Percentiles rank a stretch among this genome's conserved stretches.
Evolutionary conservation across 2,888 invertebrate species (phyloP).

Genomic region (Melinaea marsaeus): DNA sequence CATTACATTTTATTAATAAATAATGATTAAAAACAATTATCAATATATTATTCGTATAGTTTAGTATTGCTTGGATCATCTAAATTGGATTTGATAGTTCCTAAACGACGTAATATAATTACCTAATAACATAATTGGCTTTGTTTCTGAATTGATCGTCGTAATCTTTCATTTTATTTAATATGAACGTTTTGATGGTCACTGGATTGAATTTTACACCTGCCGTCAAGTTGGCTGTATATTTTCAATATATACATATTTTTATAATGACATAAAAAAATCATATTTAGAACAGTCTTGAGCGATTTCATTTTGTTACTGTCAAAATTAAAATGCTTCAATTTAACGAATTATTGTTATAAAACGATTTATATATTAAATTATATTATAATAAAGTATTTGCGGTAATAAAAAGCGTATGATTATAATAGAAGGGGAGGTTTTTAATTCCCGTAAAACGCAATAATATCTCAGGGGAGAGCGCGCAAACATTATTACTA

Average conservation of each 20-base stretch:
- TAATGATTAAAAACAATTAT: background rate
- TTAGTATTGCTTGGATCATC: conserved; percentile 23
- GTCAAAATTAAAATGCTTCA: too few relatives aligned
- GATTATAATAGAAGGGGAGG: conserved; percentile 33
- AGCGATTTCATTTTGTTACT: too few relatives aligned
- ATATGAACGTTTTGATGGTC: background rate
- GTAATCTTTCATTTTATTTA: background rate
- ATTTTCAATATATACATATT: too few relatives aligned
- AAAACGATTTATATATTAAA: too few relatives aligned
- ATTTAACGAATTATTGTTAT: too few relatives aligned
- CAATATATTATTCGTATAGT: background rate
- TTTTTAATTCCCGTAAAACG: conserved; percentile 72
- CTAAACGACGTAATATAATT: conserved; percentile 27
- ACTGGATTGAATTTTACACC: background rate
- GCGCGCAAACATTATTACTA: conserved; percentile 64
- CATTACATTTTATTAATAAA: background rate
- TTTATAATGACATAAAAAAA: too few relatives aligned
- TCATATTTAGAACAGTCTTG: too few relatives aligned
- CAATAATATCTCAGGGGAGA: conserved; percentile 65
- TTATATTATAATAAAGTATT: too few relatives aligned
- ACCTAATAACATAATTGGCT: conserved; percentile 29
- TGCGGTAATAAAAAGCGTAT: conserved; percentile 9
- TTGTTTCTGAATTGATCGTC: conserved; percentile 17
- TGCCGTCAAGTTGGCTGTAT: too few relatives aligned
- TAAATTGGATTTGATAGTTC: conserved; percentile 27